These are phyloP conservation scores for Takifugu ocellatus DNA, from an alignment of 2,797 vertebrate species.

Conservation along the genomic window DNA sequence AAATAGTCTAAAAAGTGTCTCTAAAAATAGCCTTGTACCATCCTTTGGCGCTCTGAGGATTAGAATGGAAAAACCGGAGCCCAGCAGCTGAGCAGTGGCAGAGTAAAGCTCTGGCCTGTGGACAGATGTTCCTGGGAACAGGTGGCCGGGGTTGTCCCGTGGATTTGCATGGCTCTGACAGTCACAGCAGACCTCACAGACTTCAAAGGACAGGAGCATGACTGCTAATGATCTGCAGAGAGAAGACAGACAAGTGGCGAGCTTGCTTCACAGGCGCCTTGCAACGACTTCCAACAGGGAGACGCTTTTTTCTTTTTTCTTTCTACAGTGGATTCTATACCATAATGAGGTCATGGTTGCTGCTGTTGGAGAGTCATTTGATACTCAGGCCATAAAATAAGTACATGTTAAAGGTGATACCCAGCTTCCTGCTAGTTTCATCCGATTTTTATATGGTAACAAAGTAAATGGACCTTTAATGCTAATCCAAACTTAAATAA, in stretches of 20 bases:
- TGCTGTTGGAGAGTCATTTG: slow-evolving; percentile 25
- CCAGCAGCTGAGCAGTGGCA: slow-evolving; percentile 62
- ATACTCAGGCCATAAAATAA: slow-evolving; percentile 11
- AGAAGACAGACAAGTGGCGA: slow-evolving; percentile 51
- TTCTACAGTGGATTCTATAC: slow-evolving; percentile 45
- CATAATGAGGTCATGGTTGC: slow-evolving; percentile 47
- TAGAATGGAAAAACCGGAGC: slow-evolving; percentile 52
- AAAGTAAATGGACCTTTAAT: no score
- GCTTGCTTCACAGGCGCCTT: slow-evolving; percentile 55
- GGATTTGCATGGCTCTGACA: slow-evolving; percentile 79
- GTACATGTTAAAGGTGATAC: no score
- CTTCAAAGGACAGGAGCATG: slow-evolving; percentile 69
- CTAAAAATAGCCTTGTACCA: slow-evolving; percentile 65
- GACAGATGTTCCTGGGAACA: slow-evolving; percentile 78
- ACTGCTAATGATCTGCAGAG: slow-evolving; percentile 76
- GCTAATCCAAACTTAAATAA: no score
- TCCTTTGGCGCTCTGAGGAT: slow-evolving; percentile 63
- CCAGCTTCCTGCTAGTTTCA: no score
- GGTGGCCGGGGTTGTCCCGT: slow-evolving; percentile 74
- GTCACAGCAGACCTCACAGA: slow-evolving; percentile 73
- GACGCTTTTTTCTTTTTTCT: slow-evolving; percentile 20
- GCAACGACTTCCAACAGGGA: slow-evolving; percentile 47
- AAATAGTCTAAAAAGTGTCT: slow-evolving; percentile 41
- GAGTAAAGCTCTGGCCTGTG: slow-evolving; percentile 56
- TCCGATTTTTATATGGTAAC: no score